Base-by-base conservation (phyloP, 2,888 invertebrate species). In the Drosophila longiperda region DNA sequence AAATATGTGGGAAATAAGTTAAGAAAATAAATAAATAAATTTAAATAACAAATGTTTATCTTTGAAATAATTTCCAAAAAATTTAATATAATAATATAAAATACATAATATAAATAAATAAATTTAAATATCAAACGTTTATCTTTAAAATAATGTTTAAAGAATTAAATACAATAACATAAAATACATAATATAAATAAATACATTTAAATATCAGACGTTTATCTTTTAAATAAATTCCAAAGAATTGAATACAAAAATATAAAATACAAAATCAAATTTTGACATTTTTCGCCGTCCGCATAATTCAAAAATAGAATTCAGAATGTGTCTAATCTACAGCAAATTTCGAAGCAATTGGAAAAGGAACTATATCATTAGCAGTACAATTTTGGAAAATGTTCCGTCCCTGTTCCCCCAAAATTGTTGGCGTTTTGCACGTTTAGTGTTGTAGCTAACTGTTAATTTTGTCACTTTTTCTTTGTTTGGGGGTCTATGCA, bases 371-470 rank as follows among this genome's bases (percentile, higher is more conserved):
- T 26, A 17, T 32, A 40, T 42, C 29, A 73, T 59, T 59, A 59
- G 49, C 20, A n/a, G 33, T 9, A 32, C 48, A 54, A 52, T 60
- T 61, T 45, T 23, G n/a, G n/a, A 4, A 3, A 38, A 29, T 20
- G 8, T 33, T 50, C 62, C 52, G 59, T 34, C 66, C 72, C 73
- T 81, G 81, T 33, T 0, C 20, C 9, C 26, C 6, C 6, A 48
- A 78, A 69, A 54, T 61, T 53, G 67, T 70, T 61, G 68, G 66
- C 75, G 73, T 61, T 79, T 60, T 60, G 79, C 82, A 79, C 75
- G 80, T 81, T 79, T 80, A 73, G 66, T 65, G 71, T 73, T 73
- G 79, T 75, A 73, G 76, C 73, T 66, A 65, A 67, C 83, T 80
- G 81, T 81, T 81, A 82, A 82, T 73, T 80, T 82, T 67, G 67